Conservation (phyloP, 2,888 invertebrate genomes). For the Scaptomyza tumidula region DNA sequence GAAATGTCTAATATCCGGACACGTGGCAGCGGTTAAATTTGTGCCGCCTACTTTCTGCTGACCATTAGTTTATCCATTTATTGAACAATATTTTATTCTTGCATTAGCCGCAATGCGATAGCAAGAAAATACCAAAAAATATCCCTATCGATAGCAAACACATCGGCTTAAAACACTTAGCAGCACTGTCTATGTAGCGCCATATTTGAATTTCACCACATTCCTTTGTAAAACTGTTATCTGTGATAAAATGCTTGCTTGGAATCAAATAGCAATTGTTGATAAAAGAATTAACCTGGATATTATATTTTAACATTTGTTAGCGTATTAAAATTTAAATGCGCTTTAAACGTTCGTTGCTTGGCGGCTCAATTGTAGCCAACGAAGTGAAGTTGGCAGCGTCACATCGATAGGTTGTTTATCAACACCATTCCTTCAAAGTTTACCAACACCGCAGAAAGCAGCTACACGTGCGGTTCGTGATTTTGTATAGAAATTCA, state of each 20-base stretch:
- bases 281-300: background rate
- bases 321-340: background rate
- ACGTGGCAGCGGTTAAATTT: conserved; percentile 45
- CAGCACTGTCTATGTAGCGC: background rate
- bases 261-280: too few relatives aligned
- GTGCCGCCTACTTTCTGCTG: conserved; percentile 42
- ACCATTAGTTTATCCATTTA: conserved; percentile 56
- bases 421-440: conserved; percentile 21
- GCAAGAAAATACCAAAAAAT: conserved; percentile 30
- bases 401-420: conserved; percentile 4
- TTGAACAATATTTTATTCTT: conserved; percentile 52
- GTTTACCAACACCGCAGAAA: conserved; percentile 28
- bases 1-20: conserved; percentile 20
- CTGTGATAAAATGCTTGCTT: too few relatives aligned
- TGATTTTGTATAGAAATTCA: conserved; percentile 38
- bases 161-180: background rate
- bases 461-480: conserved; percentile 66
- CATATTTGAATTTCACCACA: conserved; percentile 17
- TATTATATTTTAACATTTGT: background rate
- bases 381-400: conserved; percentile 13
- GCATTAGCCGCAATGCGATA: conserved; percentile 15
- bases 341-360: background rate
- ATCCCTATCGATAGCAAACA: conserved; percentile 17
- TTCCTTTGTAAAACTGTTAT: too few relatives aligned
- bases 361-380: background rate